Percentiles rank a stretch among this genome's conserved stretches.
Conservation (phyloP, 2,113 vertebrate genomes). For the rat (Rattus norvegicus) region GRCr8 NC_086020.1:109401501-109402000, state of each 20-base stretch:
- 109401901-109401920: neutral
- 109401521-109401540: neutral
- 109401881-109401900: constrained; percentile 47
- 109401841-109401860: constrained; percentile 40
- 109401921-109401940: neutral
- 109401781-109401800: neutral
- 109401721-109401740: neutral
- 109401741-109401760: neutral
- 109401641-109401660: neutral
- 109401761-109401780: neutral
- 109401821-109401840: constrained; percentile 51
- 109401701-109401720: neutral
- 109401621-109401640: neutral
- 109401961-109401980: neutral
- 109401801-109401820: neutral
- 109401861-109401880: neutral
- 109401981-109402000: constrained; percentile 56
- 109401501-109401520: neutral
- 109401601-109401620: neutral
- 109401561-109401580: neutral
- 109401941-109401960: neutral
- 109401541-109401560: neutral
- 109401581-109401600: neutral
- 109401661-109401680: rapidly evolving
- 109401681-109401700: neutral